Percentiles rank a stretch among this genome's conserved stretches.
Evolutionary conservation across 2,113 vertebrate species (phyloP).

Genomic region (Craseonycteris thonglongyai): DNA sequence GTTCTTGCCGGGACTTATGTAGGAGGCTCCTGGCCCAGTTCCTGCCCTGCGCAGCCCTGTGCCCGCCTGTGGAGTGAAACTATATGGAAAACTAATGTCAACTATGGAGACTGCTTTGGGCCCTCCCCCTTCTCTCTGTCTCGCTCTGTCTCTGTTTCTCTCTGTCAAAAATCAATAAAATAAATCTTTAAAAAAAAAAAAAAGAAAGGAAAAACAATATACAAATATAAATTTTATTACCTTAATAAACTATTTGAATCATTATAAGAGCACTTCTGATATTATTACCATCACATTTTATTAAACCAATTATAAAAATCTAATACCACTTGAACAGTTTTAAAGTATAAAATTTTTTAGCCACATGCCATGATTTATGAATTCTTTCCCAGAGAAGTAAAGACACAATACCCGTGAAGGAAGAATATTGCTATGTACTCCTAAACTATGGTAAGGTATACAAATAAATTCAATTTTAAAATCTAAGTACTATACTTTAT

Average conservation of each 20-base stretch:
- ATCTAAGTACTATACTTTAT: slow-evolving; percentile 37
- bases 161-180: too few species aligned
- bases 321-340: slow-evolving; percentile 35
- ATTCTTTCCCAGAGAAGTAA: slow-evolving; percentile 21
- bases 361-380: neutral
- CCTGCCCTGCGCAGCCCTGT: too few species aligned
- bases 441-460: slow-evolving; percentile 18
- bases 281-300: slow-evolving; percentile 33
- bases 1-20: too few species aligned
- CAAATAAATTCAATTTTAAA: slow-evolving; percentile 56
- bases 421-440: slow-evolving; percentile 17
- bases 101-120: too few species aligned
- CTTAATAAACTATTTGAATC: neutral
- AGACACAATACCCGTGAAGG: slow-evolving; percentile 5
- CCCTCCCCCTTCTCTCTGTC: too few species aligned
- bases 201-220: neutral
- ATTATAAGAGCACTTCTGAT: neutral
- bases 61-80: too few species aligned
- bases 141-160: too few species aligned
- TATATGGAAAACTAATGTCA: too few species aligned
- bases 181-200: too few species aligned
- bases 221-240: slow-evolving; percentile 21
- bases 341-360: slow-evolving; percentile 29
- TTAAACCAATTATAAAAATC: slow-evolving; percentile 3
- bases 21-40: too few species aligned